Conservation (phyloP, 2,888 invertebrate genomes). For the Spicauda simplicius region DNA sequence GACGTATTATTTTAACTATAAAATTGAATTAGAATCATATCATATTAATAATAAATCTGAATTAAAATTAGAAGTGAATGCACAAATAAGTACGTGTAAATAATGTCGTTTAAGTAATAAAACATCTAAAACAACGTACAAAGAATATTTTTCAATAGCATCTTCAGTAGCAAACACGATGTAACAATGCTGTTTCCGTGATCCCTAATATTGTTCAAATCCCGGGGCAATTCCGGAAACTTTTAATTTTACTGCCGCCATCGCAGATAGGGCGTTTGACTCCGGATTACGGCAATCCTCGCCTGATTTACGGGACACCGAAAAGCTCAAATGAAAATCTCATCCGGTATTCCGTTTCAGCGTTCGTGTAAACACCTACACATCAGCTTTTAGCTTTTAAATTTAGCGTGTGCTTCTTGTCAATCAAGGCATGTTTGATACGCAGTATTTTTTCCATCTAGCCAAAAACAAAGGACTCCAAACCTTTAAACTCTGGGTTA, state of each 20-base stretch:
- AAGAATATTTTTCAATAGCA: not conserved
- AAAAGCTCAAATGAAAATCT: constrained; percentile 38
- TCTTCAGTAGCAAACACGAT: not conserved
- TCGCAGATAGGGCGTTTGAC: constrained; percentile 48
- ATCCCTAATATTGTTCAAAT: constrained; percentile 1
- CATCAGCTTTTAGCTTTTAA: not conserved
- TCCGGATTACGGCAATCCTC: constrained; percentile 52
- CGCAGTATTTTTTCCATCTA: not conserved
- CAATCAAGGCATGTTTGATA: not conserved
- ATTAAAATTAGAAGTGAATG: too few species aligned
- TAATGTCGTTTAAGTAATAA: too few species aligned
- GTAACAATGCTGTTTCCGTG: constrained; percentile 1
- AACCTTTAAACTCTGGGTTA: too few species aligned
- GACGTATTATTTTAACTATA: too few species aligned
- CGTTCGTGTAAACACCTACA: not conserved
- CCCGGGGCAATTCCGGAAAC: constrained; percentile 44
- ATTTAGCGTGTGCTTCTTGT: not conserved
- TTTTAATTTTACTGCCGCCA: constrained; percentile 46
- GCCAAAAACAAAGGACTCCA: too few species aligned
- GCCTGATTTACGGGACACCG: constrained; percentile 45
- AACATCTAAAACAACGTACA: not conserved
- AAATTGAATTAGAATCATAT: too few species aligned
- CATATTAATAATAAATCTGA: too few species aligned
- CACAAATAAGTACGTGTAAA: too few species aligned
- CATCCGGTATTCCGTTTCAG: constrained; percentile 2